Base-by-base conservation (phyloP, 2,888 invertebrate species). In the Drosophila macrothrix region DNA sequence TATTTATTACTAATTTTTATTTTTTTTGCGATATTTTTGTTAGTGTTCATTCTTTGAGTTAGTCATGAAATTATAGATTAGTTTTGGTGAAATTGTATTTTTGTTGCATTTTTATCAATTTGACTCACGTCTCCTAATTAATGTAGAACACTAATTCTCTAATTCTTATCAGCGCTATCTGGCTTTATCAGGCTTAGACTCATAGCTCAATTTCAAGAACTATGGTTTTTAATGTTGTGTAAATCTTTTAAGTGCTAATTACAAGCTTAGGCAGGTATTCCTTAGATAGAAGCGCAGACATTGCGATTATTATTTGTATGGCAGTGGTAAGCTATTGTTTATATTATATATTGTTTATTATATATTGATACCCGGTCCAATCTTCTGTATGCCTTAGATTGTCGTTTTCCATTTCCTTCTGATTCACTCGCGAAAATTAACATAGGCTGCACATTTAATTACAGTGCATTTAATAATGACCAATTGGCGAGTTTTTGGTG, bases 401-500 rank as follows among this genome's bases (percentile, higher is more conserved):
- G 22, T 1, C 12, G 12, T 55, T 25, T 19, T 16, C 3, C 22
- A 16, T 33, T 33, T 33, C 33, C 39, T 31, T 2, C 37, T 56
- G 29, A 54, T 12, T 35, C 25, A 37, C 19, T 16, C 3, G 59
- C 28, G 31, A 28, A 61, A 66, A 71, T 66, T 53, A 41, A 35
- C 67, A 41, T n/a, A 16, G 37, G 4, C 33, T 67, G 41, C 33
- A 54, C 14, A 25, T 58, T 5, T 56, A 65, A 65, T 61, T 53
- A 54, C 28, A 61, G 35, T 46, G 29, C 62, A 73, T 63, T 69
- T 68, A 31, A 69, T 76, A 56, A 61, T 63, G 66, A 60, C 31
- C 69, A 79, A 79, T 68, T 80, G 71, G 58, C 69, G 53, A 31
- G 39, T n/a, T n/a, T 52, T 43, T 53, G 37, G 52, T 37, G 14